phyloP scores from a whole-genome alignment of 30 jellyfish, hydroid and myxozoan species.

The Aurelia aurita region DNA sequence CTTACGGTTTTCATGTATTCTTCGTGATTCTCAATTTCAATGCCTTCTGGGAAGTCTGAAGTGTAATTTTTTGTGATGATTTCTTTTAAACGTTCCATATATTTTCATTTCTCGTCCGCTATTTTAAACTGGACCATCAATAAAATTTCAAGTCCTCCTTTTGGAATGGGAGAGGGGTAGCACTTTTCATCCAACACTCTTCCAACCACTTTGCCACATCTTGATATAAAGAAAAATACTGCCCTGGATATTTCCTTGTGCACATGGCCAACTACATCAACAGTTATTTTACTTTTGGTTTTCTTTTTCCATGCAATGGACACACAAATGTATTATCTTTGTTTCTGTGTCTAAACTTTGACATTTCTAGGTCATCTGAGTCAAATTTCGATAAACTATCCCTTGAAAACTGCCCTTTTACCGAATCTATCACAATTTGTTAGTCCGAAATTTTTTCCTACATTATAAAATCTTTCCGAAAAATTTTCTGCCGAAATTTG shows the following conservation, averaged over 20 bases:
- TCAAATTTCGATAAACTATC: no score
- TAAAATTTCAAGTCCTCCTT: slow-evolving; percentile 16
- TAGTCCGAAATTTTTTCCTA: neutral
- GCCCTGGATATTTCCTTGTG: slow-evolving; percentile 11
- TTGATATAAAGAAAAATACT: neutral
- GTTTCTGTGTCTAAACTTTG: no score
- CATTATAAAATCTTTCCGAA: no score
- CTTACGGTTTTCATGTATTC: neutral
- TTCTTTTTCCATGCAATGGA: neutral
- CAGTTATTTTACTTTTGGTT: neutral
- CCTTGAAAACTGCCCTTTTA: no score
- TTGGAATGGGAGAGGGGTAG: neutral
- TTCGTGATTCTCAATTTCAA: neutral
- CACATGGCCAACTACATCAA: neutral
- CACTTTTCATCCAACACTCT: neutral
- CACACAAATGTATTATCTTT: no score
- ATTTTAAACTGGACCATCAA: neutral
- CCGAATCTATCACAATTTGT: no score
- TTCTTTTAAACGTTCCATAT: neutral
- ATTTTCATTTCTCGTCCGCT: neutral
- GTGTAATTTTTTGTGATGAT: neutral
- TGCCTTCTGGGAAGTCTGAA: neutral
- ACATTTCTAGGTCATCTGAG: no score
- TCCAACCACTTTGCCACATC: neutral
- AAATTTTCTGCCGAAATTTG: neutral